These are phyloP conservation scores for Yoshiicerus persimilis DNA, from an alignment of 1,140 invertebrate genomes.

Conservation along the genomic window DNA sequence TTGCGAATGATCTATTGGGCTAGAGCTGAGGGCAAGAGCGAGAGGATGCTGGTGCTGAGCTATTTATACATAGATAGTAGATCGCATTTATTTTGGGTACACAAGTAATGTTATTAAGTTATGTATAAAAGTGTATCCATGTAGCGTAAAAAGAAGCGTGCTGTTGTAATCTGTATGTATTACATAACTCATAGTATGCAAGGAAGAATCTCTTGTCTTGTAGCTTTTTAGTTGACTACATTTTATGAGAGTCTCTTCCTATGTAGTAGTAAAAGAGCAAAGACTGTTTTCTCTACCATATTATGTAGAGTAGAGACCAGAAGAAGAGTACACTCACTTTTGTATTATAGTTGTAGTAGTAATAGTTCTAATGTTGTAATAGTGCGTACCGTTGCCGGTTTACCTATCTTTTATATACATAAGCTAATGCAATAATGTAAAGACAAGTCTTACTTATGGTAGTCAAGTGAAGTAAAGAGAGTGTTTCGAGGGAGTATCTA, in stretches of 20 bases:
- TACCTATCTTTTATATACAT: background rate
- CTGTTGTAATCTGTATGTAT: background rate
- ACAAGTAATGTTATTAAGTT: background rate
- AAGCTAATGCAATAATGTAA: background rate
- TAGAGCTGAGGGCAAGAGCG: background rate
- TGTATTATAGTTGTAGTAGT: too few relatives aligned
- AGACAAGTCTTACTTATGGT: background rate
- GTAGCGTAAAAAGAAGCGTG: background rate
- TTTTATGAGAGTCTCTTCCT: background rate
- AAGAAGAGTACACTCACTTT: too few relatives aligned
- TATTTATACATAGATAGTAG: too few relatives aligned
- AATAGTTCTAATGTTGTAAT: background rate
- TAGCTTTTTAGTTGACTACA: background rate
- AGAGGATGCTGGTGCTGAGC: too few relatives aligned
- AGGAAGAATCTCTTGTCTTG: background rate
- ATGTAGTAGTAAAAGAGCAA: background rate
- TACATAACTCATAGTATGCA: slow-evolving; percentile 6
- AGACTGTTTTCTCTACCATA: background rate
- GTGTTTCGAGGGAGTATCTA: background rate
- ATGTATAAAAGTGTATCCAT: background rate
- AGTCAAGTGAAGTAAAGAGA: background rate
- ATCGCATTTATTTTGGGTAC: background rate
- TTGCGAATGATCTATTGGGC: background rate
- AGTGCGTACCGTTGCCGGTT: background rate
- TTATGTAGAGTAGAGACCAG: background rate